Conservation (phyloP, 2,888 invertebrate species). For the Carpatolechia fugitivella region DNA sequence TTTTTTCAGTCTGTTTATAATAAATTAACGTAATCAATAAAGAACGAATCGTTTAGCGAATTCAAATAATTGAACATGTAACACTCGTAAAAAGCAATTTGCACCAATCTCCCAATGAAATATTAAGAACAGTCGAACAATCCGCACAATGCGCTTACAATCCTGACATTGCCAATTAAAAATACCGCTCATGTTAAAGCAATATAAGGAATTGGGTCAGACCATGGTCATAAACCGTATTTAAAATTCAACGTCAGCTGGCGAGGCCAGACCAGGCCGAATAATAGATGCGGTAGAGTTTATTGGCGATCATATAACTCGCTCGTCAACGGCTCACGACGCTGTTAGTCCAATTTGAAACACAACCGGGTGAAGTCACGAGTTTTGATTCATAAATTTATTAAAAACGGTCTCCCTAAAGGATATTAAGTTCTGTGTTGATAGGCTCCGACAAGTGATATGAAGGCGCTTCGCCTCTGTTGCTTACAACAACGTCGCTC, state of each 20-base stretch:
- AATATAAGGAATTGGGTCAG: slow-evolving; percentile 55
- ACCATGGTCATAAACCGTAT: slow-evolving; percentile 63
- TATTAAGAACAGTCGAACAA: too few relatives aligned
- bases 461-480: too few relatives aligned
- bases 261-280: slow-evolving; percentile 43
- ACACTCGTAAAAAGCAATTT: neutral
- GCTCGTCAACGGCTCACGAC: slow-evolving; percentile 43
- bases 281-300: slow-evolving; percentile 76
- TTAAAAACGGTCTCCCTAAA: neutral
- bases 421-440: neutral
- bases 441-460: too few relatives aligned
- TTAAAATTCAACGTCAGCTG: slow-evolving; percentile 72
- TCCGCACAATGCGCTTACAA: neutral
- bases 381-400: slow-evolving; percentile 28
- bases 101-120: neutral
- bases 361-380: slow-evolving; percentile 67
- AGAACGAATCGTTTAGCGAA: too few relatives aligned
- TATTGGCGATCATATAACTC: slow-evolving; percentile 75
- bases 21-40: too few relatives aligned
- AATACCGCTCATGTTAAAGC: slow-evolving; percentile 41
- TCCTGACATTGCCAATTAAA: slow-evolving; percentile 48
- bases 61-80: too few relatives aligned
- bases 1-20: too few relatives aligned
- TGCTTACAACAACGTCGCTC: too few relatives aligned
- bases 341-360: slow-evolving; percentile 74